These are phyloP conservation scores for Varanus salvator DNA, from an alignment of 2,113 vertebrate genomes.

Conservation along the genomic window DNA sequence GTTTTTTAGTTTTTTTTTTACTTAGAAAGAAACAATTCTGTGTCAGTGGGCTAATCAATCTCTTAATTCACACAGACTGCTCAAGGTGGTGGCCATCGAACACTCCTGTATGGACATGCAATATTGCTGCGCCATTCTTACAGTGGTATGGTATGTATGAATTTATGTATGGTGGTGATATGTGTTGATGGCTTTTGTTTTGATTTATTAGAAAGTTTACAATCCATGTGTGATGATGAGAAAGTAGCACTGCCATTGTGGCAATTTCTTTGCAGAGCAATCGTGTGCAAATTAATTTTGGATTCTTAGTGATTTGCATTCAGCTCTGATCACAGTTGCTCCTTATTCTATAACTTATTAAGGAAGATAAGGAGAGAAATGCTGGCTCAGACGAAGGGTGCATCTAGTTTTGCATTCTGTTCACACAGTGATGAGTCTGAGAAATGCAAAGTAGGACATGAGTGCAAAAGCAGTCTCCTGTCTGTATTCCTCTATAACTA, in stretches of 20 bases:
- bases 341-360: not conserved
- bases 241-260: not conserved
- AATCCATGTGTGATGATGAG: not conserved
- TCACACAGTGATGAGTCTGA: too few relatives aligned
- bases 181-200: not conserved
- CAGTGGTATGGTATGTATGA: slow-evolving; percentile 91
- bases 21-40: not conserved
- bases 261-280: not conserved
- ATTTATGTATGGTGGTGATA: not conserved
- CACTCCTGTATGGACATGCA: slow-evolving; percentile 92
- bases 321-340: not conserved
- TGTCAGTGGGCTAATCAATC: slow-evolving; percentile 13
- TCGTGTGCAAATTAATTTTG: not conserved
- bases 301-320: not conserved
- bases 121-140: slow-evolving; percentile 94
- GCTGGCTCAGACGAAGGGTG: too few relatives aligned
- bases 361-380: too few relatives aligned
- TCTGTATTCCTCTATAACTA: too few relatives aligned
- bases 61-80: slow-evolving; percentile 79
- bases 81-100: slow-evolving; percentile 93
- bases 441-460: too few relatives aligned
- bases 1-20: not conserved
- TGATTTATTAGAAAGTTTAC: not conserved
- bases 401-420: too few relatives aligned
- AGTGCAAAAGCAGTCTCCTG: too few relatives aligned